Percentiles rank a stretch among this genome's conserved stretches.
These are phyloP conservation scores for Crotalus tigris DNA, from an alignment of 2,113 vertebrate genomes.

Conservation along the genomic window DNA sequence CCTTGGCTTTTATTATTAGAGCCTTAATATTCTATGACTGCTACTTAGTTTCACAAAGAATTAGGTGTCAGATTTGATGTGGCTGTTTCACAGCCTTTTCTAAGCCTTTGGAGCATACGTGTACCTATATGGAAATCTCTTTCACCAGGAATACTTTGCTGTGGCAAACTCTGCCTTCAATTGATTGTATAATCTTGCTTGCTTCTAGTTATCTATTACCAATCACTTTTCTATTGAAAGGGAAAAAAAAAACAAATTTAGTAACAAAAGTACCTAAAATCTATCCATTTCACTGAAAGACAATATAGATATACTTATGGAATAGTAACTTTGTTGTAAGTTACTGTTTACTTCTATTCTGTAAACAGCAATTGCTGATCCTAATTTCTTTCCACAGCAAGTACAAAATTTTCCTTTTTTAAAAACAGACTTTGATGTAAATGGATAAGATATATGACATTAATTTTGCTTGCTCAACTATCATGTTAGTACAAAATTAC, in stretches of 20 bases:
- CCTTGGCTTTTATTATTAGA: neutral
- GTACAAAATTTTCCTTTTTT: slow-evolving; percentile 56
- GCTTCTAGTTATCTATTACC: neutral
- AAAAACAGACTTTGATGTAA: slow-evolving; percentile 64
- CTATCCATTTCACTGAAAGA: neutral
- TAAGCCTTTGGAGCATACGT: neutral
- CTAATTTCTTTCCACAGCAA: slow-evolving; percentile 49
- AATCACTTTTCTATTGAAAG: neutral
- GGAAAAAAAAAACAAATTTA: neutral
- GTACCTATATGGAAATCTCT: neutral
- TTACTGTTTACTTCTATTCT: neutral
- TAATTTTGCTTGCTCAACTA: slow-evolving; percentile 76
- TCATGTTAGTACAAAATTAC: slow-evolving; percentile 77
- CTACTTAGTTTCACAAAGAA: neutral
- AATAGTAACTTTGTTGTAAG: neutral
- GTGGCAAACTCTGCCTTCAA: neutral
- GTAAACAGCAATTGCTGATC: slow-evolving; percentile 42
- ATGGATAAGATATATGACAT: slow-evolving; percentile 68
- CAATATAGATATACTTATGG: neutral
- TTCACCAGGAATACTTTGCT: neutral
- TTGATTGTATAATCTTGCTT: neutral
- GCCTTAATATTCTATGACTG: neutral
- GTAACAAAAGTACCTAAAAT: neutral
- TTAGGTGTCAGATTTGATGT: neutral
- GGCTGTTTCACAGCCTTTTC: neutral